Evolutionary conservation across 2,797 vertebrate species (phyloP), one percentile per base, ranked within the genome.

Genomic region (Botia almorhae): DNA sequence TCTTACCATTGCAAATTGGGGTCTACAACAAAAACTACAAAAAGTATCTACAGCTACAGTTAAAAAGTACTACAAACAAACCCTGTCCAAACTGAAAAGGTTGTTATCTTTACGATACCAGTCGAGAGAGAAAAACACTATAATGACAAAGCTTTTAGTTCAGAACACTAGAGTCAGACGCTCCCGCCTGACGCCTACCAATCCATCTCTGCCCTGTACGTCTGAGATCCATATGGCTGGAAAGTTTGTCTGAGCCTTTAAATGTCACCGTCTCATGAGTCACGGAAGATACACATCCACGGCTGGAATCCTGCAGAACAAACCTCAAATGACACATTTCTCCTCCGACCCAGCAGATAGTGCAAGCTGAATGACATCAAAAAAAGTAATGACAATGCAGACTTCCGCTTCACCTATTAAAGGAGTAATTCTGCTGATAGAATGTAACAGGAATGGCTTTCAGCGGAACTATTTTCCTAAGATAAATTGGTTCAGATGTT

Each of bases 221-320:
- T 7, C 13, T 69, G 29, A 17, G 33, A 81, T 76, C 78, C 56
- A 75, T 71, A 56, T 16, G 0, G 65, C 48, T 5, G 21, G 69
- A 50, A 63, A 60, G 6, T 69, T 76, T 80, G 72, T 53, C 50
- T 0, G 36, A 72, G 67, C 19, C 61, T 85, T 80, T 36, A 73
- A 78, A 85, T 75, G 81, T n/a, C 33, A 77, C 33, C 7, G 11
- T 68, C 61, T 67, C 48, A 76, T 23, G 71, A 81, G 26, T 78
- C 69, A 50, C 21, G 26, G 65, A 53, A 50, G 67, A 33, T 61
- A 61, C 10, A 78, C 61, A 77, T 29, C 55, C 26, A 46, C 51
- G 51, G 50, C n/a, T 68, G 46, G 46, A 36, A 23, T 64, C n/a
- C 10, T 16, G 21, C 7, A 0, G 48, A 76, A 73, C 26, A 55